phyloP scores from a whole-genome alignment of 2,113 vertebrate genomes.

The Lichenostomus cassidix region DNA sequence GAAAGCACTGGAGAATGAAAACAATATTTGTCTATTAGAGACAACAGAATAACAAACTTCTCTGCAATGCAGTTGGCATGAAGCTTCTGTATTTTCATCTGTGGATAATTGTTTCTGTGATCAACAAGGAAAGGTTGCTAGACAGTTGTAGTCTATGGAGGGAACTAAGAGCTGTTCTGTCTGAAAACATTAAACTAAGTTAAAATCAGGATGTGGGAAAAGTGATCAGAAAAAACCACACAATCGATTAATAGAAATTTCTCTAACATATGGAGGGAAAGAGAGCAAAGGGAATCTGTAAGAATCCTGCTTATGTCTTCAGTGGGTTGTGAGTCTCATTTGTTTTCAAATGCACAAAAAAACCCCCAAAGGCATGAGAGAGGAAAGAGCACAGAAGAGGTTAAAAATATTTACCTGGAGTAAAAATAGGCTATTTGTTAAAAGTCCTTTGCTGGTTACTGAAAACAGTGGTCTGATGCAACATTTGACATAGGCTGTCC shows the following conservation, averaged over 20 bases:
- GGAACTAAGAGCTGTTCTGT: not conserved
- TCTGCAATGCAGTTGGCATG: not conserved
- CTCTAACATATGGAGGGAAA: not conserved
- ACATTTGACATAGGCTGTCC: not conserved
- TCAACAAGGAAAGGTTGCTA: not conserved
- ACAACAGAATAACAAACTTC: not conserved
- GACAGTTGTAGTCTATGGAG: not conserved
- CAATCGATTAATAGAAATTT: not conserved
- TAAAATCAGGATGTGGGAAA: not conserved
- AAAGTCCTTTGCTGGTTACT: not conserved
- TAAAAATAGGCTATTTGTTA: not conserved
- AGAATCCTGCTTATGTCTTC: not conserved
- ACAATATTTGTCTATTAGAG: not conserved
- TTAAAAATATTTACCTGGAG: not conserved
- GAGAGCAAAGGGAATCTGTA: not conserved
- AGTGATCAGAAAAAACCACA: not conserved
- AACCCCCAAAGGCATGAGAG: not conserved
- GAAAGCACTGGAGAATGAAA: conserved; percentile 2
- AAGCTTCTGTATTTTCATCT: conserved; percentile 11
- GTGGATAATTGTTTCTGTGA: not conserved
- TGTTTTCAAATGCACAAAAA: not conserved
- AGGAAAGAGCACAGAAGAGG: not conserved
- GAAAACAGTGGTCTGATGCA: not conserved
- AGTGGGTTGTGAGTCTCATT: fast-evolving
- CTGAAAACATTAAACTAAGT: not conserved